A percentile compares a stretch with the other conserved stretches of the same genome.
Evolutionary conservation across 2,888 invertebrate species (phyloP).

Genomic region (Drosophila pseudotalamancana): DNA sequence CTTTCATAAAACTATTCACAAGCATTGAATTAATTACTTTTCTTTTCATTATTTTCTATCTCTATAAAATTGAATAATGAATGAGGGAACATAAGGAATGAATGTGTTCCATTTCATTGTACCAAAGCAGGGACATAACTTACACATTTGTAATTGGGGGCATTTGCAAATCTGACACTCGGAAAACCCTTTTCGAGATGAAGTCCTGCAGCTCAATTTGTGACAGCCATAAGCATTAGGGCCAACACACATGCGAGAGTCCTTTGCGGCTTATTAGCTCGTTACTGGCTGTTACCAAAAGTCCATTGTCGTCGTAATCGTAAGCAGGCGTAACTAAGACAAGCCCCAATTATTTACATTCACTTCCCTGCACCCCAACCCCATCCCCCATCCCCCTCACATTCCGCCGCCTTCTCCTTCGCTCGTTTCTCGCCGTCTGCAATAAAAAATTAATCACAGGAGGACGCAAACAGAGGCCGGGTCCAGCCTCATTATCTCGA

Average conservation of each 20-base stretch:
- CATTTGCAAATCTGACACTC: neutral
- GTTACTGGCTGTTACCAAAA: slow-evolving; percentile 23
- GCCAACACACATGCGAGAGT: neutral
- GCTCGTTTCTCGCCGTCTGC: slow-evolving; percentile 16
- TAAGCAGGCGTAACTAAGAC: slow-evolving; percentile 32
- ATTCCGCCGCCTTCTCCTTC: neutral
- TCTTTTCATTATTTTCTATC: no score
- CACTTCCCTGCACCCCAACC: neutral
- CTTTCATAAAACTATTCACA: no score
- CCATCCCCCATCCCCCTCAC: neutral
- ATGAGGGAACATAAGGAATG: no score
- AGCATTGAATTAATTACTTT: no score
- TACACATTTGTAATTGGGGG: no score
- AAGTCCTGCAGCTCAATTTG: slow-evolving; percentile 9
- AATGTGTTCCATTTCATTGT: no score
- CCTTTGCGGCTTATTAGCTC: slow-evolving; percentile 43
- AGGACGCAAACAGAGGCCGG: slow-evolving; percentile 28
- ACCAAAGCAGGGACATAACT: no score
- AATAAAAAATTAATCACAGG: slow-evolving; percentile 73
- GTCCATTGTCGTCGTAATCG: slow-evolving; percentile 29
- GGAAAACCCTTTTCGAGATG: neutral
- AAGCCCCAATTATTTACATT: slow-evolving; percentile 41
- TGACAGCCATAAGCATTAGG: slow-evolving; percentile 6
- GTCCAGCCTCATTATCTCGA: slow-evolving; percentile 47
- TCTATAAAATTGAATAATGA: no score